phyloP scores from a whole-genome alignment of 1,140 invertebrate species.

The Brachionus rotundiformis region DNA sequence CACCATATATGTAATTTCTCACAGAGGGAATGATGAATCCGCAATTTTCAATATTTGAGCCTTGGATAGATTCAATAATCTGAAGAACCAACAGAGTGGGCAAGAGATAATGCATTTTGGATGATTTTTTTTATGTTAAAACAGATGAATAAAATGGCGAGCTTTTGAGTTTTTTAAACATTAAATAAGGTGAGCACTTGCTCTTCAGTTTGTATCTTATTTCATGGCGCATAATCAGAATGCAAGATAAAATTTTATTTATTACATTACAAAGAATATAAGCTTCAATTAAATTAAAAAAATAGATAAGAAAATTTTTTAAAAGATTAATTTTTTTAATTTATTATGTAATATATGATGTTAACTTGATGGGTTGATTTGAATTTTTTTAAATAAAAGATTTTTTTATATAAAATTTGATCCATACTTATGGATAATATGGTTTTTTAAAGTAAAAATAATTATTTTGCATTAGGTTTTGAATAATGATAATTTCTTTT shows the following conservation, averaged over 20 bases:
- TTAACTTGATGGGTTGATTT: not conserved
- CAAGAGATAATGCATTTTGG: not conserved
- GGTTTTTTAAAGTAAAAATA: not conserved
- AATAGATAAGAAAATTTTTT: not conserved
- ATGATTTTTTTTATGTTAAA: not conserved
- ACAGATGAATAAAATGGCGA: not conserved
- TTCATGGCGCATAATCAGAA: not conserved
- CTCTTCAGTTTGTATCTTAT: not conserved
- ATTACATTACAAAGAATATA: not conserved
- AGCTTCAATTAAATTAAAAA: not conserved
- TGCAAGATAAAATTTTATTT: not conserved
- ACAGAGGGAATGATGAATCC: constrained; percentile 7
- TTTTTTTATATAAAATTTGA: not conserved
- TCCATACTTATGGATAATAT: not conserved
- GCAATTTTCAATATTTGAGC: not conserved
- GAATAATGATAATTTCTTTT: too few species aligned
- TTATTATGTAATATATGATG: constrained; percentile 21
- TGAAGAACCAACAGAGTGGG: not conserved
- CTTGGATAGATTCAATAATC: not conserved
- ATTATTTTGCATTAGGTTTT: too few species aligned
- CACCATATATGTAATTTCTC: constrained; percentile 34
- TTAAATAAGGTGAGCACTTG: not conserved
- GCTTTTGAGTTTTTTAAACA: not conserved
- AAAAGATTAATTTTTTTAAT: not conserved
- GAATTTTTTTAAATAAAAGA: not conserved